A percentile compares a stretch with the other conserved stretches of the same genome.
Evolutionary conservation across 2,888 invertebrate species (phyloP).

Genomic region (Cantharis flavilabris): DNA sequence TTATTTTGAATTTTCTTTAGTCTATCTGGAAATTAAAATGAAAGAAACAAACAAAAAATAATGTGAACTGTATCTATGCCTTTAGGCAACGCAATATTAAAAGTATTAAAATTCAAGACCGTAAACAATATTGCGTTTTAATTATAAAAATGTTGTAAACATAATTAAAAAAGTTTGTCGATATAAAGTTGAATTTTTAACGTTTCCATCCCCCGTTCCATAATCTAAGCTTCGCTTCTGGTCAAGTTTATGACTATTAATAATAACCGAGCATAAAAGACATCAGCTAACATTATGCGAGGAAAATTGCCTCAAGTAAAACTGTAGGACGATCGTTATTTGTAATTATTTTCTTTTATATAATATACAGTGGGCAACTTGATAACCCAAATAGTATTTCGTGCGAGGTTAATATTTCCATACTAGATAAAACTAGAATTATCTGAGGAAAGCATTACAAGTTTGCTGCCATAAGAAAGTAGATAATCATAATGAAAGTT

Average conservation of each 20-base stretch:
- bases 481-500: not conserved
- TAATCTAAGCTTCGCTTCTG: not conserved
- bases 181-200: not conserved
- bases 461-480: not conserved
- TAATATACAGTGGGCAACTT: not conserved
- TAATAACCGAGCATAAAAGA: constrained; percentile 30
- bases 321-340: constrained; percentile 28
- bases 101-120: not conserved
- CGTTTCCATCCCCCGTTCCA: not conserved
- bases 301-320: constrained; percentile 29
- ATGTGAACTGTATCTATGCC: not conserved
- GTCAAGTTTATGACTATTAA: constrained; percentile 32
- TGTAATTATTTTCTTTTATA: not conserved
- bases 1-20: too few species aligned
- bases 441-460: not conserved
- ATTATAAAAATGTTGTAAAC: not conserved
- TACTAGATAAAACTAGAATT: not conserved
- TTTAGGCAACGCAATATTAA: not conserved
- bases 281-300: constrained; percentile 31
- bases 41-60: not conserved
- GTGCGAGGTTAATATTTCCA: not conserved
- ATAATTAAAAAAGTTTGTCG: not conserved
- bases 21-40: too few species aligned
- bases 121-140: not conserved
- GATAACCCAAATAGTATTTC: not conserved